Percentiles rank a stretch among this genome's conserved stretches.
Evolutionary conservation across 1,140 invertebrate species (phyloP).

Genomic region (Sitophilus oryzae): DNA sequence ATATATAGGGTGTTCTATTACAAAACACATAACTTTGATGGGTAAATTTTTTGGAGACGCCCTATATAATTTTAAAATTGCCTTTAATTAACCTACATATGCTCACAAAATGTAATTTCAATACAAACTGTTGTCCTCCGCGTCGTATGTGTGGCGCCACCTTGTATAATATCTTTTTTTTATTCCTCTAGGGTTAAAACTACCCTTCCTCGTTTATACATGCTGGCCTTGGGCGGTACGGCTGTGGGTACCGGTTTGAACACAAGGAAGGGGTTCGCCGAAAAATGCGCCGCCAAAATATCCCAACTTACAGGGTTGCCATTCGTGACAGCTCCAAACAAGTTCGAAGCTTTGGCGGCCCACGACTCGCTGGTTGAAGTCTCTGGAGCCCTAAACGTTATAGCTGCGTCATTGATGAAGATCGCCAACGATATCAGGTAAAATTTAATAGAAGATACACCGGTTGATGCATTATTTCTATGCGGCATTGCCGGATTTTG

Average conservation of each 20-base stretch:
- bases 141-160: too few species aligned
- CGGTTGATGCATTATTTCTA: too few species aligned
- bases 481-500: too few species aligned
- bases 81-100: too few species aligned
- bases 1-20: too few species aligned
- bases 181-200: conserved; percentile 66
- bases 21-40: too few species aligned
- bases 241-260: conserved; percentile 98
- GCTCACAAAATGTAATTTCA: too few species aligned
- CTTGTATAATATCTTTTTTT: too few species aligned
- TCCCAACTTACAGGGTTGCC: conserved; percentile 70
- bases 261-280: conserved; percentile 75
- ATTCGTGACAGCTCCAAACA: conserved; percentile 92
- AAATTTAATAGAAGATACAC: too few species aligned
- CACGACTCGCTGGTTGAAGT: conserved; percentile 96
- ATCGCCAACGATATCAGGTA: conserved; percentile 91
- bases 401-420: conserved; percentile 96
- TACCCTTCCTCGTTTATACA: conserved; percentile 79
- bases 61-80: too few species aligned
- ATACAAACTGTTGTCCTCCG: too few species aligned
- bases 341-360: conserved; percentile 93
- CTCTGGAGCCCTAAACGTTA: conserved; percentile 86
- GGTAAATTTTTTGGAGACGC: too few species aligned
- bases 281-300: conserved; percentile 85
- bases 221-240: conserved; percentile 92